Evolutionary conservation across 1,140 invertebrate genomes (phyloP).

Genomic region (Prorops nasuta): DNA sequence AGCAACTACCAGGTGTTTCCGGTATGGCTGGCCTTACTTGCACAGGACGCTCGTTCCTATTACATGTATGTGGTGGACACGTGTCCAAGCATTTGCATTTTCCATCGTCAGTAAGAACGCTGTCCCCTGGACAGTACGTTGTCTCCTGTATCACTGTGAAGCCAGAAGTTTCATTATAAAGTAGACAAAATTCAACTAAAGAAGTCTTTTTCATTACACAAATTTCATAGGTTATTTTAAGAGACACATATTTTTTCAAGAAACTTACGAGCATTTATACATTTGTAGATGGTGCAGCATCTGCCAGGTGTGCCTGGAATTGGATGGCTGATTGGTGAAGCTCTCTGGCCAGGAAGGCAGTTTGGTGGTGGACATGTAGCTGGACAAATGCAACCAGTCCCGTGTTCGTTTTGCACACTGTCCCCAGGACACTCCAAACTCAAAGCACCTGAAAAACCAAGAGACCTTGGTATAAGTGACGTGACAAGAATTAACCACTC

Average conservation of each 20-base stretch:
- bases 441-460: too few species aligned
- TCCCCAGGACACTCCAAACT: conserved; percentile 21
- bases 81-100: conserved; percentile 42
- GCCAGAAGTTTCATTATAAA: too few species aligned
- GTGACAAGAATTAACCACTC: too few species aligned
- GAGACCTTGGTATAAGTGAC: too few species aligned
- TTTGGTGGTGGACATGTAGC: conserved; percentile 13
- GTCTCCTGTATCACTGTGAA: too few species aligned
- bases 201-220: too few species aligned
- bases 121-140: conserved; percentile 47
- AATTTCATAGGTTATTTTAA: too few species aligned
- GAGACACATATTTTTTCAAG: too few species aligned
- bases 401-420: conserved; percentile 20
- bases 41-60: conserved; percentile 33
- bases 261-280: too few species aligned
- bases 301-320: conserved; percentile 20
- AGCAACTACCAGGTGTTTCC: conserved; percentile 42
- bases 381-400: conserved; percentile 22
- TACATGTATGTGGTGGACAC: conserved; percentile 42
- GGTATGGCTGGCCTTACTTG: conserved; percentile 31
- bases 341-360: conserved; percentile 18
- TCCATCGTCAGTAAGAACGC: conserved; percentile 39
- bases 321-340: conserved; percentile 6
- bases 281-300: conserved; percentile 24
- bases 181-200: too few species aligned